These are phyloP conservation scores for Eilema depressum DNA, from an alignment of 2,888 invertebrate genomes.

Conservation along the genomic window DNA sequence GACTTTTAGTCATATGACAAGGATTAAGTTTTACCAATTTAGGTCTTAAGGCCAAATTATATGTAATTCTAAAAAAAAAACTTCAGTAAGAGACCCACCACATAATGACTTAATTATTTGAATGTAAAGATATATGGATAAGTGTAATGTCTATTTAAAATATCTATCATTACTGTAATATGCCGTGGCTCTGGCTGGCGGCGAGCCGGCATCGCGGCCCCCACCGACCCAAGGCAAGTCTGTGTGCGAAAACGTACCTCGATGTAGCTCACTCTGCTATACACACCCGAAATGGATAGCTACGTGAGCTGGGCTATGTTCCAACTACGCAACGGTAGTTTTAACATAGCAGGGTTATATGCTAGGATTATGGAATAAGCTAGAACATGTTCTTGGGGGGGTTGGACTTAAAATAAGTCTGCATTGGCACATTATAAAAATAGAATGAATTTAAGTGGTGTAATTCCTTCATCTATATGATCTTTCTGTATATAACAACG, in stretches of 20 bases:
- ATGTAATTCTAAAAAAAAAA: not conserved
- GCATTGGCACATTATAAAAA: not conserved
- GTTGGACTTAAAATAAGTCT: not conserved
- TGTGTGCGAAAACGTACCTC: conserved; percentile 77
- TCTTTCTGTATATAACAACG: too few relatives aligned
- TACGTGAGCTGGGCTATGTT: not conserved
- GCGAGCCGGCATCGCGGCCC: conserved; percentile 80
- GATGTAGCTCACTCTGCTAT: conserved; percentile 48
- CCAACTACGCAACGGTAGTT: not conserved
- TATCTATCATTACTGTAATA: conserved; percentile 74
- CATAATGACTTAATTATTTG: not conserved
- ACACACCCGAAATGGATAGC: conserved; percentile 10
- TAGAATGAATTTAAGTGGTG: not conserved
- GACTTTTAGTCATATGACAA: not conserved
- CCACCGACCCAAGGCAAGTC: conserved; percentile 83
- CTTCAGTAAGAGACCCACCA: not conserved
- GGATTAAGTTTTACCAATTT: too few relatives aligned
- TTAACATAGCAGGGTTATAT: conserved; percentile 11
- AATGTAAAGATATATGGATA: not conserved
- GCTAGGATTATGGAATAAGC: not conserved
- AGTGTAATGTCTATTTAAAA: conserved; percentile 4
- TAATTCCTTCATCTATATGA: not conserved
- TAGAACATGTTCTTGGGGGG: not conserved
- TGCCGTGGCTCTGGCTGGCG: conserved; percentile 74
- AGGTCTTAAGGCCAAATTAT: too few relatives aligned